These are phyloP conservation scores for Phoronis australis DNA, from an alignment of 2,888 invertebrate genomes.

Conservation along the genomic window DNA sequence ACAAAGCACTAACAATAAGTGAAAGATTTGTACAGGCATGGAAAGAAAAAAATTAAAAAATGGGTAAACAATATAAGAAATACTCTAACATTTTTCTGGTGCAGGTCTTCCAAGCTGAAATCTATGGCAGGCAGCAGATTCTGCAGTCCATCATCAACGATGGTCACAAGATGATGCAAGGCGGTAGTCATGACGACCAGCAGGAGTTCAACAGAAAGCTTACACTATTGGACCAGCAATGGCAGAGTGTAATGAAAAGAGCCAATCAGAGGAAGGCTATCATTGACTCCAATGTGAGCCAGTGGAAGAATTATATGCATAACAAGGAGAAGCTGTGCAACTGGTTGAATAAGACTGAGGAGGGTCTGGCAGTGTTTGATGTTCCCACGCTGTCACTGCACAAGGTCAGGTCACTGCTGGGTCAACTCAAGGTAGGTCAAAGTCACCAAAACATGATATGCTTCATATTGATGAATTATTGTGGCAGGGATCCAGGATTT, in stretches of 20 bases:
- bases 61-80: neutral
- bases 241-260: slow-evolving; percentile 42
- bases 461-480: too few relatives aligned
- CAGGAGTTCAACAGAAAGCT: slow-evolving; percentile 45
- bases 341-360: slow-evolving; percentile 38
- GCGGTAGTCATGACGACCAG: slow-evolving; percentile 34
- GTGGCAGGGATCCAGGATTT: too few relatives aligned
- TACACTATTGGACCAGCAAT: slow-evolving; percentile 41
- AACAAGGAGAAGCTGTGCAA: slow-evolving; percentile 28
- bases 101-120: slow-evolving; percentile 44
- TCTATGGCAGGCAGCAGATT: slow-evolving; percentile 43
- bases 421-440: slow-evolving; percentile 30
- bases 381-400: slow-evolving; percentile 34
- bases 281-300: slow-evolving; percentile 33
- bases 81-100: slow-evolving; percentile 4
- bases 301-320: slow-evolving; percentile 40
- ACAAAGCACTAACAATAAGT: too few relatives aligned
- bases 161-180: slow-evolving; percentile 39
- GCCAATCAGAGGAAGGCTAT: slow-evolving; percentile 43
- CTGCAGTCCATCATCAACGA: slow-evolving; percentile 45
- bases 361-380: slow-evolving; percentile 28
- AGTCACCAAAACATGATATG: too few relatives aligned
- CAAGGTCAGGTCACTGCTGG: slow-evolving; percentile 30
- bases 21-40: neutral
- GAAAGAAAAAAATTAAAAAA: neutral